Percentiles rank a stretch among this genome's conserved stretches.
Conservation (phyloP, 2,888 invertebrate species). For the Melipona bicolor region DNA sequence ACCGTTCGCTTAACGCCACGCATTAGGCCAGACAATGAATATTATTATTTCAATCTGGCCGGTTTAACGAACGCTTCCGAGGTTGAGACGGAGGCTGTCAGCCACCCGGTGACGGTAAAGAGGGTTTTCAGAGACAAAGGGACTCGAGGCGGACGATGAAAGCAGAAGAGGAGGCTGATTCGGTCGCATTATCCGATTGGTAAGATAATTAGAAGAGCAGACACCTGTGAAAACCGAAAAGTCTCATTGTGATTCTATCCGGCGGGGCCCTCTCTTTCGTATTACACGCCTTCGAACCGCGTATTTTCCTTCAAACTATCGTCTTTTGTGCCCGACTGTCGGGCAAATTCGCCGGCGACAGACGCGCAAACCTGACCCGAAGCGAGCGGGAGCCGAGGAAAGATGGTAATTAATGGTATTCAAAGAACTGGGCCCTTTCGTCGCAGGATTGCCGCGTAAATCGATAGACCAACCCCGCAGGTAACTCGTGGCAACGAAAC, state of each 20-base stretch:
- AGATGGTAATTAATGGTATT: conserved; percentile 8
- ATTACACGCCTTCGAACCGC: conserved; percentile 12
- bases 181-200: conserved; percentile 27
- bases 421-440: neutral
- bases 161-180: neutral
- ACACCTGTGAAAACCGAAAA: conserved; percentile 15
- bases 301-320: neutral
- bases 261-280: neutral
- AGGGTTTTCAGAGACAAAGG: conserved; percentile 7
- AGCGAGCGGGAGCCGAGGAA: neutral
- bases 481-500: neutral
- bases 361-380: neutral
- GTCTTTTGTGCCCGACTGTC: neutral
- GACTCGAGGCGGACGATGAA: too few relatives aligned
- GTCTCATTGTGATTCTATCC: conserved; percentile 10
- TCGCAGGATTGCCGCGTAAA: conserved; percentile 4
- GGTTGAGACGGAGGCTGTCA: neutral
- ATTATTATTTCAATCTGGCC: neutral
- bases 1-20: neutral
- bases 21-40: neutral
- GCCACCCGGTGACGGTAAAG: neutral
- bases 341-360: neutral
- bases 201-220: conserved; percentile 39
- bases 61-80: neutral
- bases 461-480: neutral